Percentiles rank a stretch among this genome's conserved stretches.
phyloP scores from a whole-genome alignment of 2,797 vertebrate species.

The Ctenopoma multispine region DNA sequence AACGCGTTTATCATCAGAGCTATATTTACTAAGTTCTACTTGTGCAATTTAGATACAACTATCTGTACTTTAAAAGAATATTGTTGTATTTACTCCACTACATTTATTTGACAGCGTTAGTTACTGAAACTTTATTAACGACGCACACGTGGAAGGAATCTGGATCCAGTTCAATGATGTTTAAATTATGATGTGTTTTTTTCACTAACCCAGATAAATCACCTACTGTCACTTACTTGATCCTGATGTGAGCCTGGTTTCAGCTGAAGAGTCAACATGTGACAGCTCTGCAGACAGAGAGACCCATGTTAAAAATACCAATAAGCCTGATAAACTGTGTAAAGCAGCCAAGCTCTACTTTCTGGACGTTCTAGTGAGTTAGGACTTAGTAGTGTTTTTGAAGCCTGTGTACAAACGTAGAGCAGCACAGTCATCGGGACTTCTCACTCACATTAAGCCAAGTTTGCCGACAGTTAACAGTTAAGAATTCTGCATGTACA shows the following conservation, averaged over 20 bases:
- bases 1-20: no score
- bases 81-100: no score
- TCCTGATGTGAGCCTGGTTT: neutral
- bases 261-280: no score
- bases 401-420: neutral
- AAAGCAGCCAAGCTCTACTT: neutral
- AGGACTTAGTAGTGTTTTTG: neutral
- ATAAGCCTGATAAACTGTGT: neutral
- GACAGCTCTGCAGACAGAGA: neutral
- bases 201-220: no score
- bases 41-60: no score
- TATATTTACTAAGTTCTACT: no score
- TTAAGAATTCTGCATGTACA: conserved; percentile 4
- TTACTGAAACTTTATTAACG: no score
- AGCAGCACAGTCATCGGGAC: neutral
- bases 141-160: no score
- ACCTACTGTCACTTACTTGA: neutral
- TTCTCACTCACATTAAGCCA: neutral
- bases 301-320: neutral
- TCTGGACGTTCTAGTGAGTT: neutral
- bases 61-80: no score
- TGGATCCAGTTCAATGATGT: no score
- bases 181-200: no score
- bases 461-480: conserved; percentile 1
- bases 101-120: no score